phyloP scores from a whole-genome alignment of 2,113 vertebrate species.

The Cavia aperea region DNA sequence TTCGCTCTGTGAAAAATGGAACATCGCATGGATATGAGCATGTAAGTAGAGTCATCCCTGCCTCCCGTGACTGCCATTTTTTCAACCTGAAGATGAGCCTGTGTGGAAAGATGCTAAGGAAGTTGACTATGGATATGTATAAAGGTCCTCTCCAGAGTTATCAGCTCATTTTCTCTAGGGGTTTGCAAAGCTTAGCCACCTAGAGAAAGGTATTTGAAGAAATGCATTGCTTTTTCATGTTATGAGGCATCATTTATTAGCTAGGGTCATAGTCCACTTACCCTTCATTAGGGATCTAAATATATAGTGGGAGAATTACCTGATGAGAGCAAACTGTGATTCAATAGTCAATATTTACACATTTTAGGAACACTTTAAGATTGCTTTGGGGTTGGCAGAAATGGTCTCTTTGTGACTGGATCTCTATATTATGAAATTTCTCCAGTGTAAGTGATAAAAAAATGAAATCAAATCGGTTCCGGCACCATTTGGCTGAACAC shows the following conservation, averaged over 20 bases:
- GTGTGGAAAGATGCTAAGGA: not conserved
- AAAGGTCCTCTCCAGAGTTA: not conserved
- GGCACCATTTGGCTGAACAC: constrained; percentile 34
- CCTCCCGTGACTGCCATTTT: not conserved
- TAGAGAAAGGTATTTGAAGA: constrained; percentile 13
- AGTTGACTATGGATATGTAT: not conserved
- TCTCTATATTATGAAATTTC: constrained; percentile 15
- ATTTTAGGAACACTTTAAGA: not conserved
- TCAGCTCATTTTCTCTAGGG: not conserved
- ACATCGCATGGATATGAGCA: not conserved
- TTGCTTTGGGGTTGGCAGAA: not conserved
- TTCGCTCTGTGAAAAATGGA: not conserved
- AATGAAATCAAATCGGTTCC: constrained; percentile 38
- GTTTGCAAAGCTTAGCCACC: constrained; percentile 11
- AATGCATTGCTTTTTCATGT: not conserved
- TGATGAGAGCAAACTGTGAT: not conserved
- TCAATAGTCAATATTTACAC: constrained; percentile 21
- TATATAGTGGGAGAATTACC: not conserved
- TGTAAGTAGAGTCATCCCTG: not conserved
- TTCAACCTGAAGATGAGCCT: not conserved
- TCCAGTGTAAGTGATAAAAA: constrained; percentile 24
- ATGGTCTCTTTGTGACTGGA: not conserved
- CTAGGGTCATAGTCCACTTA: not conserved
- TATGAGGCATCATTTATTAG: not conserved
- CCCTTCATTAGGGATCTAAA: not conserved